Conservation (phyloP, 2,113 vertebrate species). For the Eclectus roratus region DNA sequence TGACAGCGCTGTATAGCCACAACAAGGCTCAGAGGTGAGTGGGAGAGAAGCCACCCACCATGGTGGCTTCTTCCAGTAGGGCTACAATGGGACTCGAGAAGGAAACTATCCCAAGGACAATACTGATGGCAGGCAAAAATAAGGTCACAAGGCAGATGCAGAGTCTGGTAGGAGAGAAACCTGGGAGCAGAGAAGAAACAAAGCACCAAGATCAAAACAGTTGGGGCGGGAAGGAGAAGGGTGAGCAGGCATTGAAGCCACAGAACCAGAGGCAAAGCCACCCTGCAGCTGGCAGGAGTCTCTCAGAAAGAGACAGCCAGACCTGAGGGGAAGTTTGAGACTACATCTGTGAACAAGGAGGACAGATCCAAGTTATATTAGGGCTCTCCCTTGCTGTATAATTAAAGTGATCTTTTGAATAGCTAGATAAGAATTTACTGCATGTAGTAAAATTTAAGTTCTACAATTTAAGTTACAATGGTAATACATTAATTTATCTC, state of each 20-base stretch:
- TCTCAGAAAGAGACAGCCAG: not conserved
- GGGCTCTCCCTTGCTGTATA: not conserved
- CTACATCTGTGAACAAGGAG: not conserved
- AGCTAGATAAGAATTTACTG: not conserved
- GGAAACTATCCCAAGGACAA: not conserved
- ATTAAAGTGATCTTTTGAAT: not conserved
- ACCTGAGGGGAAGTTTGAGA: not conserved
- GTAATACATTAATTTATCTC: not conserved
- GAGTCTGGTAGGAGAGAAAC: not conserved
- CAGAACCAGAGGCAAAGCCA: not conserved
- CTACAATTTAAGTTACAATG: not conserved
- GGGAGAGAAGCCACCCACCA: not conserved
- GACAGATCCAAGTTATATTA: not conserved
- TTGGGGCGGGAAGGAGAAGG: not conserved
- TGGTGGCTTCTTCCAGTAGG: accelerated
- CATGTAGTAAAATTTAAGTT: not conserved
- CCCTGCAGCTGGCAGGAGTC: not conserved
- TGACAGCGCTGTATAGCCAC: not conserved
- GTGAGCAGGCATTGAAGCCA: not conserved
- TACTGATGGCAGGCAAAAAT: not conserved
- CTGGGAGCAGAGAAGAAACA: not conserved
- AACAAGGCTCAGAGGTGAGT: not conserved
- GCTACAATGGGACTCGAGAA: not conserved
- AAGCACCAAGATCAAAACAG: not conserved
- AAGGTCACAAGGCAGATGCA: not conserved